Evolutionary conservation across 2,888 invertebrate species (phyloP), one percentile per base, ranked within the genome.

Genomic region (Aplocera efformata): DNA sequence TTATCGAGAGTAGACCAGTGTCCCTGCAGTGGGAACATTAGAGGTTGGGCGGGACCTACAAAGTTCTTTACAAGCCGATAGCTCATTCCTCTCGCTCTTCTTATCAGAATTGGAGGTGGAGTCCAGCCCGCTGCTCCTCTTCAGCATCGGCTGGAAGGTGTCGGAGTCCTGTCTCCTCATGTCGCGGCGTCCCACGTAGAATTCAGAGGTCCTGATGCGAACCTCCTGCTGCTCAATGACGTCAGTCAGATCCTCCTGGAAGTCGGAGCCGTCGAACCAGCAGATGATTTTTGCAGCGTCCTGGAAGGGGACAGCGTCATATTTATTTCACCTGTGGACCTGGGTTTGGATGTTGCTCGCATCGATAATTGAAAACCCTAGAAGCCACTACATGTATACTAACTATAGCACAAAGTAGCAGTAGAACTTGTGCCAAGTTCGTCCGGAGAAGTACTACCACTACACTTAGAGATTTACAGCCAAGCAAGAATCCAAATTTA

Each of bases 251-350:
- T 88, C 88, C 42, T 88, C 84, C 7, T 78, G 67, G 56, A 86
- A 88, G 60, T 88, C 86, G 0, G 88, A 88, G 30, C 88, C 88
- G 31, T 88, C 84, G 34, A 88, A 84, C 88, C 88, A 88, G 67
- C 88, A 88, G 53, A 88, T 85, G 3, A 86, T 77, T 61, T 75
- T 81, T 0, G 88, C 88, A 38, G 88, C 86, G 36, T 86, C 86
- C 86, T 86, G 57, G 1, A 62, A 58, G 11, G 13, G 7, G 7
- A 9, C 25, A 23, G 31, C 1, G 7, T n/a, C n/a, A n/a, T n/a
- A n/a, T n/a, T n/a, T n/a, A n/a, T n/a, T n/a, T n/a, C n/a, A n/a
- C n/a, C n/a, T n/a, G n/a, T n/a, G n/a, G n/a, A n/a, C n/a, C n/a
- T n/a, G n/a, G n/a, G n/a, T n/a, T n/a, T n/a, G n/a, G n/a, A n/a